Evolutionary conservation across 1,140 invertebrate genomes (phyloP).

Genomic region (Notospermus geniculatus): DNA sequence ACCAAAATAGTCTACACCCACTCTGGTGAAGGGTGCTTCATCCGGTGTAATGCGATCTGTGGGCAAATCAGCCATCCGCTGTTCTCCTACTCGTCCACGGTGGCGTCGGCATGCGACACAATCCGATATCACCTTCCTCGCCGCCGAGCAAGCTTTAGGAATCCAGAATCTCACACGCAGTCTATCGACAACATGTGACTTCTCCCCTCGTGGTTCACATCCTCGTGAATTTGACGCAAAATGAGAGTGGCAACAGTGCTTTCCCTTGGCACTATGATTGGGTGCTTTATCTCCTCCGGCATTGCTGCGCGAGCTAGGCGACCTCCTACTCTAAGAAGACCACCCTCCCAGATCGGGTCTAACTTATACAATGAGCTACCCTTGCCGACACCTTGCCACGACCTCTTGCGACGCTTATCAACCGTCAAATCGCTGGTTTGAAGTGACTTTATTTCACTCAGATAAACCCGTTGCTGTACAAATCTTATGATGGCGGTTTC

Average conservation of each 20-base stretch:
- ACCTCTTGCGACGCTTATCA: no score
- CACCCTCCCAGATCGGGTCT: slow-evolving; percentile 16
- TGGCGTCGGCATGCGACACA: neutral
- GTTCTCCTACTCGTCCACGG: slow-evolving; percentile 1
- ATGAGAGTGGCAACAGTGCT: slow-evolving; percentile 12
- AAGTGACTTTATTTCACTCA: slow-evolving; percentile 11
- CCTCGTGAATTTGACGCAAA: slow-evolving; percentile 10
- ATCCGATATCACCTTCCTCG: neutral
- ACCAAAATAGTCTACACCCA: slow-evolving; percentile 39
- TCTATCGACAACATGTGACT: slow-evolving; percentile 4
- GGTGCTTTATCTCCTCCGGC: slow-evolving; percentile 16
- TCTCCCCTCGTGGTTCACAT: slow-evolving; percentile 11
- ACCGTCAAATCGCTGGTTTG: neutral
- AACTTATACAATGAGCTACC: slow-evolving; percentile 16
- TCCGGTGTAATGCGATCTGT: slow-evolving; percentile 16
- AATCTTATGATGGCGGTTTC: slow-evolving; percentile 9
- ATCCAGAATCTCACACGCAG: neutral
- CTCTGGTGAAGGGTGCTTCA: slow-evolving; percentile 28
- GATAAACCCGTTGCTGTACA: slow-evolving; percentile 13
- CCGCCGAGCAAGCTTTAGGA: neutral
- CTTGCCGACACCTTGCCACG: slow-evolving; percentile 10
- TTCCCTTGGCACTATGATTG: slow-evolving; percentile 18
- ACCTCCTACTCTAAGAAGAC: slow-evolving; percentile 21
- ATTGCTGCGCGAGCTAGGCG: slow-evolving; percentile 12
- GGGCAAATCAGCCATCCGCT: slow-evolving; percentile 25